Evolutionary conservation across 2,113 vertebrate species (phyloP).

Genomic region (Mohoua ochrocephala): DNA sequence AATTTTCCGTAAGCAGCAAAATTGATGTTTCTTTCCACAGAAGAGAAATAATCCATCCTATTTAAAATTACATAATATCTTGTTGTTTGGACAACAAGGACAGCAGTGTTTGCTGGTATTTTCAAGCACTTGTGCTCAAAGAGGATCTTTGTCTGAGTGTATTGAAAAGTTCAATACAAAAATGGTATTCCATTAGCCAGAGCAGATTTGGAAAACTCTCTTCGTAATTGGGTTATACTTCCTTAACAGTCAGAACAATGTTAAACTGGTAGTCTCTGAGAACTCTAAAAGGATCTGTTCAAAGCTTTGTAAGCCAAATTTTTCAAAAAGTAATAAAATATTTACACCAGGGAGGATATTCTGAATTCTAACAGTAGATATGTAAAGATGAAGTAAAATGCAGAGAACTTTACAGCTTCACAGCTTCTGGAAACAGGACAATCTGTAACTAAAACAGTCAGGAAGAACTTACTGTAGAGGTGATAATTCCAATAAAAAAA

Average conservation of each 20-base stretch:
- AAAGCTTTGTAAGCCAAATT: neutral
- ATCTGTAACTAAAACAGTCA: fast-evolving
- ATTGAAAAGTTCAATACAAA: neutral
- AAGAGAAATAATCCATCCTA: neutral
- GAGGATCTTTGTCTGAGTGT: neutral
- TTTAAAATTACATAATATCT: neutral
- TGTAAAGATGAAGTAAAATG: neutral
- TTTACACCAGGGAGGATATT: neutral
- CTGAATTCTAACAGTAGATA: neutral
- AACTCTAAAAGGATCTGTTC: neutral
- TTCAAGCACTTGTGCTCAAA: neutral
- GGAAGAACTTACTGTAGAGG: neutral
- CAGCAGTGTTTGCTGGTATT: neutral
- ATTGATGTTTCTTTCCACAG: neutral
- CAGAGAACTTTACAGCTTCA: neutral
- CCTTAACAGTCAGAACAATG: neutral
- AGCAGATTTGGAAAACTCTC: neutral
- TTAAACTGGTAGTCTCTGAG: neutral
- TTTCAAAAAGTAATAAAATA: neutral
- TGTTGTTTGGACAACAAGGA: neutral
- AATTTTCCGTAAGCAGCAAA: neutral
- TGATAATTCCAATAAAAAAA: neutral
- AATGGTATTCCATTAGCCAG: neutral
- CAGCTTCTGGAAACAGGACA: neutral
- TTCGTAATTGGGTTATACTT: neutral